A percentile compares a stretch with the other conserved stretches of the same genome.
phyloP scores from a whole-genome alignment of 2,797 vertebrate genomes.

The Sebastes taczanowskii region DNA sequence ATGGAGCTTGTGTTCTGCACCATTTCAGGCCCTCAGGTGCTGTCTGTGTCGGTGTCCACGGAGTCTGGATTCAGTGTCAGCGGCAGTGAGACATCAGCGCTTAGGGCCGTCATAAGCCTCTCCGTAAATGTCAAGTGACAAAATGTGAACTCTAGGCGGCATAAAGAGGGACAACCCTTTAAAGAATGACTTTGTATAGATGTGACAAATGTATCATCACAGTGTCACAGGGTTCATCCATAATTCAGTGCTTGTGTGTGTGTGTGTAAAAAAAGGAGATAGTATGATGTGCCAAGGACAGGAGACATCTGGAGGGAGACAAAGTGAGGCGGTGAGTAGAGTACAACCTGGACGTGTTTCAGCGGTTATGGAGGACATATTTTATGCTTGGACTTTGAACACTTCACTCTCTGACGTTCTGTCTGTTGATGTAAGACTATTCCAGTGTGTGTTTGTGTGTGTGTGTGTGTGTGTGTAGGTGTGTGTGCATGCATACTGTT shows the following conservation, averaged over 20 bases:
- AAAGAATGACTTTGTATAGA: constrained; percentile 71
- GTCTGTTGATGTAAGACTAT: constrained; percentile 32
- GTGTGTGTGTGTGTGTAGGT: background rate
- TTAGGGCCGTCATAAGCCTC: constrained; percentile 60
- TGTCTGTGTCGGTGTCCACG: constrained; percentile 49
- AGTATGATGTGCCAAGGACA: constrained; percentile 42
- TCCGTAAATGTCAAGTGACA: constrained; percentile 79
- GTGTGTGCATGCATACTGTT: background rate
- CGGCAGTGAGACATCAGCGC: constrained; percentile 67
- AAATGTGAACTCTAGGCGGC: constrained; percentile 72
- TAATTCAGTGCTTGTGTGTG: constrained; percentile 67
- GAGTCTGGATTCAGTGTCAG: constrained; percentile 57
- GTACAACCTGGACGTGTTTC: constrained; percentile 64
- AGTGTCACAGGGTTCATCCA: constrained; percentile 74
- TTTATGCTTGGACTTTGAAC: constrained; percentile 56
- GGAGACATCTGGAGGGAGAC: constrained; percentile 52
- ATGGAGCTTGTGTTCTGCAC: constrained; percentile 24
- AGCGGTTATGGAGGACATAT: constrained; percentile 57
- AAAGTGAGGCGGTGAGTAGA: constrained; percentile 43
- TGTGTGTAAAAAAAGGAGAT: background rate
- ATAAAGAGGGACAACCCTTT: constrained; percentile 69
- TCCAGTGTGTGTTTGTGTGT: background rate
- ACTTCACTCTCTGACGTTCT: constrained; percentile 32
- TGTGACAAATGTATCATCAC: constrained; percentile 77
- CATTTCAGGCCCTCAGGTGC: constrained; percentile 42